Evolutionary conservation across 2,888 invertebrate species (phyloP).

Genomic region (Drosophila aldrichi): DNA sequence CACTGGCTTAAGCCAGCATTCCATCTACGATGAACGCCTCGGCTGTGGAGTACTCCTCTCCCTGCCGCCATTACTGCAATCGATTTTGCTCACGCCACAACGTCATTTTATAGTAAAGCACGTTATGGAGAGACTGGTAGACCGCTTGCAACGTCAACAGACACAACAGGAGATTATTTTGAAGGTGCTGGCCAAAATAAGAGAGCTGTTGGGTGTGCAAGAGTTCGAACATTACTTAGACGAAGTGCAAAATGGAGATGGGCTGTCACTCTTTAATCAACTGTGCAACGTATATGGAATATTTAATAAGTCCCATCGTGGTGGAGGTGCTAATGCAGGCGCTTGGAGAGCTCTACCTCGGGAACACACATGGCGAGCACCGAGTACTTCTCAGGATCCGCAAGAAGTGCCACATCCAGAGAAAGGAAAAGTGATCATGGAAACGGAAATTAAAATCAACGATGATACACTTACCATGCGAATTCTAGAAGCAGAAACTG

Average conservation of each 20-base stretch:
- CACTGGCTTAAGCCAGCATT: conserved; percentile 87
- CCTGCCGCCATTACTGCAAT: conserved; percentile 88
- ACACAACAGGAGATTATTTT: conserved; percentile 89
- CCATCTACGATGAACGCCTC: conserved; percentile 87
- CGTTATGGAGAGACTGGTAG: conserved; percentile 87
- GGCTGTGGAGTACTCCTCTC: conserved; percentile 89
- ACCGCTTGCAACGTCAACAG: conserved; percentile 87
- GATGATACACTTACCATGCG: conserved; percentile 94
- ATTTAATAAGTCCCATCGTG: conserved; percentile 23
- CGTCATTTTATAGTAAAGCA: conserved; percentile 86
- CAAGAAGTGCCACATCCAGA: conserved; percentile 45
- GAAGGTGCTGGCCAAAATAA: conserved; percentile 89
- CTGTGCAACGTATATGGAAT: conserved; percentile 88
- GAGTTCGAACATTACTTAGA: conserved; percentile 88
- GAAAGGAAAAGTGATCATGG: conserved; percentile 90
- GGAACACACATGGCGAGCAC: conserved; percentile 79
- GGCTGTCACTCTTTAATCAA: conserved; percentile 87
- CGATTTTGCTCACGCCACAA: conserved; percentile 86
- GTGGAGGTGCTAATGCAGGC: conserved; percentile 39
- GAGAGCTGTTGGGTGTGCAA: conserved; percentile 88
- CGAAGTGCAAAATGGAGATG: conserved; percentile 81
- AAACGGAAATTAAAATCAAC: conserved; percentile 93
- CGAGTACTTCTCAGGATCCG: conserved; percentile 46
- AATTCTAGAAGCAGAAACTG: conserved; percentile 88
- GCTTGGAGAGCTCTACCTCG: conserved; percentile 71